Percentiles rank a stretch among this genome's conserved stretches.
phyloP scores from a whole-genome alignment of 37 sponge, comb jelly and placozoan species.

The Ianthella basta region DNA sequence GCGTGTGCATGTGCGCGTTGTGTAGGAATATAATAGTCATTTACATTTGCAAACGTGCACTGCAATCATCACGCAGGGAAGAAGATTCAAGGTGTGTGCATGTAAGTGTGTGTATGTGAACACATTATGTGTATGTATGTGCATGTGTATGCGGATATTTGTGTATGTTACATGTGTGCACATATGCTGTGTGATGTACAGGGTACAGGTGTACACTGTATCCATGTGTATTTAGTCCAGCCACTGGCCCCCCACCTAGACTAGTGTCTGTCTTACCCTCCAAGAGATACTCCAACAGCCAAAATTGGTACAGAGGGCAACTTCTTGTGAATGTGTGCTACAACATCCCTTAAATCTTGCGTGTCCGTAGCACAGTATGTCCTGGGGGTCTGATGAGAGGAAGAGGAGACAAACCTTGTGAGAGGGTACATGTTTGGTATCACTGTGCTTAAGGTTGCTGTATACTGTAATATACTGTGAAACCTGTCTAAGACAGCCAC shows the following conservation, averaged over 20 bases:
- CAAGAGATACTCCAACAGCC: slow-evolving; percentile 80
- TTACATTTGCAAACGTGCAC: no score
- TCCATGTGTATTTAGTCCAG: background rate
- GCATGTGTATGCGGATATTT: slow-evolving; percentile 1
- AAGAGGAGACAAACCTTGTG: background rate
- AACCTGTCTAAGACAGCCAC: no score
- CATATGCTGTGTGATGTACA: slow-evolving; percentile 20
- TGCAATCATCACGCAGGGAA: no score
- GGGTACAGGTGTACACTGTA: background rate
- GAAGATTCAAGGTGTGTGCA: background rate
- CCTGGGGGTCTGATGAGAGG: slow-evolving; percentile 57
- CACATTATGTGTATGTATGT: slow-evolving; percentile 30
- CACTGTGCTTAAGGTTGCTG: no score
- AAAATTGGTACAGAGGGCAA: slow-evolving; percentile 62
- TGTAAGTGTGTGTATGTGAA: slow-evolving; percentile 25
- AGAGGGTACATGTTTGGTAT: background rate
- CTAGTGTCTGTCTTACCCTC: slow-evolving; percentile 91
- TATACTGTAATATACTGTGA: no score
- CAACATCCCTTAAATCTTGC: slow-evolving; percentile 57
- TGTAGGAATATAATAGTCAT: background rate
- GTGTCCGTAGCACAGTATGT: slow-evolving; percentile 69
- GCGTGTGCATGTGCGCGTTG: background rate
- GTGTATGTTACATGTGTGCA: slow-evolving; percentile 3
- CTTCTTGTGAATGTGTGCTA: slow-evolving; percentile 25
- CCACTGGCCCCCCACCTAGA: no score